Evolutionary conservation across 1,140 invertebrate species (phyloP).

Genomic region (Drosophila obscura): DNA sequence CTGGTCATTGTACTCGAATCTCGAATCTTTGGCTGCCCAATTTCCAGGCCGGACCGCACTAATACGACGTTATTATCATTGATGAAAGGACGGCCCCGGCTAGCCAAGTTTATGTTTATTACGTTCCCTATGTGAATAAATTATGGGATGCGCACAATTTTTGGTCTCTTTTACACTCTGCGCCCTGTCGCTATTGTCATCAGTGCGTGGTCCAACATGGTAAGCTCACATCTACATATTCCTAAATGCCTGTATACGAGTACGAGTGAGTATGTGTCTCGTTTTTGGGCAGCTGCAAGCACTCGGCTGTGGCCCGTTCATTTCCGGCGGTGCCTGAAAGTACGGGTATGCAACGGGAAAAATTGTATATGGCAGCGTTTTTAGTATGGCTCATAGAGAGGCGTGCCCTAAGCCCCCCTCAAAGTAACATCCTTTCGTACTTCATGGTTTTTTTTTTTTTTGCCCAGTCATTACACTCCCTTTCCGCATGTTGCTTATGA

Average conservation of each 20-base stretch:
- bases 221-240: not conserved
- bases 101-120: slow-evolving; percentile 67
- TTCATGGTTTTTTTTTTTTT: slow-evolving; percentile 37
- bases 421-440: slow-evolving; percentile 47
- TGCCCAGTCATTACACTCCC: slow-evolving; percentile 26
- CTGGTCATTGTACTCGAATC: slow-evolving; percentile 61
- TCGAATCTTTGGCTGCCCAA: slow-evolving; percentile 19
- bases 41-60: slow-evolving; percentile 54
- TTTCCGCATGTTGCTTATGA: slow-evolving; percentile 5
- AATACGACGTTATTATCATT: slow-evolving; percentile 76
- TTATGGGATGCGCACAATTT: slow-evolving; percentile 53
- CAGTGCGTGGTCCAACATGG: slow-evolving; percentile 5
- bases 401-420: slow-evolving; percentile 42
- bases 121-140: slow-evolving; percentile 60
- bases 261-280: slow-evolving; percentile 3
- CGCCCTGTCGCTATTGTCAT: slow-evolving; percentile 53
- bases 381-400: slow-evolving; percentile 42
- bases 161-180: slow-evolving; percentile 17
- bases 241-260: not conserved
- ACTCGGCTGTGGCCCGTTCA: slow-evolving; percentile 20
- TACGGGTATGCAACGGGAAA: slow-evolving; percentile 57
- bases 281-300: slow-evolving; percentile 39
- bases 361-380: slow-evolving; percentile 41
- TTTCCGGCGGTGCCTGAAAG: slow-evolving; percentile 45
- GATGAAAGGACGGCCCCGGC: slow-evolving; percentile 69